A percentile compares a stretch with the other conserved stretches of the same genome.
Evolutionary conservation across 1,140 invertebrate species (phyloP).

Genomic region (Platorchestia sp.): DNA sequence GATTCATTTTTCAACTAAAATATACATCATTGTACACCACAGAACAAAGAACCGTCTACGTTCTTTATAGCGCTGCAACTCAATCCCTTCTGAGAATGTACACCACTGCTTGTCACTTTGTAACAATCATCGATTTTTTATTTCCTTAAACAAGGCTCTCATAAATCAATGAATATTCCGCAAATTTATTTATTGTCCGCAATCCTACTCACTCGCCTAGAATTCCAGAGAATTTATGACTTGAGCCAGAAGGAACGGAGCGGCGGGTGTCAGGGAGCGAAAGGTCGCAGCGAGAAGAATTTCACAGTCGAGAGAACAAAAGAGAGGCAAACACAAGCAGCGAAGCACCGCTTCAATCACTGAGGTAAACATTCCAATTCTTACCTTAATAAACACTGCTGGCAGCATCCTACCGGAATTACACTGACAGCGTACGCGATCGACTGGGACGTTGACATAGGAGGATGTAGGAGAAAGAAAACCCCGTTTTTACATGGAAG

Average conservation of each 20-base stretch:
- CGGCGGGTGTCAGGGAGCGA: constrained; percentile 24
- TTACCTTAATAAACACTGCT: constrained; percentile 34
- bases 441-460: not conserved
- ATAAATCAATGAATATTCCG: not conserved
- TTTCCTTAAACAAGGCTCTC: not conserved
- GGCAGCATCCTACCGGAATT: constrained; percentile 17
- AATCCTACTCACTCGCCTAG: not conserved
- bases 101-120: not conserved
- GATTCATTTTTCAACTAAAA: not conserved
- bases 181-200: not conserved
- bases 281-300: constrained; percentile 2
- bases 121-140: not conserved
- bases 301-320: constrained; percentile 42
- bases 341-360: constrained; percentile 27
- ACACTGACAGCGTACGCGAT: not conserved
- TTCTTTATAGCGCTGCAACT: not conserved
- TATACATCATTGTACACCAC: not conserved
- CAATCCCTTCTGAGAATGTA: not conserved
- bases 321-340: constrained; percentile 45
- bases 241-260: not conserved
- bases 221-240: not conserved
- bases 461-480: not conserved
- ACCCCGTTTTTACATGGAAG: not conserved
- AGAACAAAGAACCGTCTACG: not conserved
- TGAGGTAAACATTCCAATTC: constrained; percentile 39